Evolutionary conservation across 2,888 invertebrate genomes (phyloP).

Genomic region (Eustalomyia histrio): DNA sequence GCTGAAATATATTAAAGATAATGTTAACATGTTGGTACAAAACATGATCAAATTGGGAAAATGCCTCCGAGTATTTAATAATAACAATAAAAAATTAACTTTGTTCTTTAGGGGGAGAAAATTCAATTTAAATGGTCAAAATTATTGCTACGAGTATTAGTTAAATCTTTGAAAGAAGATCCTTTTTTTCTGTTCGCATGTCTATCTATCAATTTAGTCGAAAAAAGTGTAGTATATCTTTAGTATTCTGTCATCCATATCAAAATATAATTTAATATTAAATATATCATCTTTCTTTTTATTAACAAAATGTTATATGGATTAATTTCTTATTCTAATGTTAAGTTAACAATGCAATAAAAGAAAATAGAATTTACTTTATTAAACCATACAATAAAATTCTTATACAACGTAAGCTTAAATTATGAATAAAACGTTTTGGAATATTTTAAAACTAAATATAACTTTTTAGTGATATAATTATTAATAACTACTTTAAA

Average conservation of each 20-base stretch:
- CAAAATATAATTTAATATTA: background rate
- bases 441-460: too few relatives aligned
- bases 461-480: too few relatives aligned
- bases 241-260: background rate
- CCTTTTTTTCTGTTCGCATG: background rate
- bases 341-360: background rate
- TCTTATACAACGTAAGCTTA: too few relatives aligned
- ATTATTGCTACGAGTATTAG: too few relatives aligned
- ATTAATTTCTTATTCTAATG: constrained; percentile 8
- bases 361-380: constrained; percentile 18
- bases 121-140: background rate
- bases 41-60: background rate
- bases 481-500: too few relatives aligned
- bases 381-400: background rate
- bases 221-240: background rate
- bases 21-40: background rate
- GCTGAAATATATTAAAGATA: background rate
- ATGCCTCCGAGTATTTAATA: background rate
- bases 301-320: background rate
- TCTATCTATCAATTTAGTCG: background rate
- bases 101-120: background rate
- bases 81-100: background rate
- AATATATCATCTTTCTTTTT: background rate
- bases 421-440: too few relatives aligned
- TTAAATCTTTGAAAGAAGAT: background rate